These are phyloP conservation scores for Galeopsomyia nigrocyanea DNA, from an alignment of 2,888 invertebrate genomes.

Conservation along the genomic window DNA sequence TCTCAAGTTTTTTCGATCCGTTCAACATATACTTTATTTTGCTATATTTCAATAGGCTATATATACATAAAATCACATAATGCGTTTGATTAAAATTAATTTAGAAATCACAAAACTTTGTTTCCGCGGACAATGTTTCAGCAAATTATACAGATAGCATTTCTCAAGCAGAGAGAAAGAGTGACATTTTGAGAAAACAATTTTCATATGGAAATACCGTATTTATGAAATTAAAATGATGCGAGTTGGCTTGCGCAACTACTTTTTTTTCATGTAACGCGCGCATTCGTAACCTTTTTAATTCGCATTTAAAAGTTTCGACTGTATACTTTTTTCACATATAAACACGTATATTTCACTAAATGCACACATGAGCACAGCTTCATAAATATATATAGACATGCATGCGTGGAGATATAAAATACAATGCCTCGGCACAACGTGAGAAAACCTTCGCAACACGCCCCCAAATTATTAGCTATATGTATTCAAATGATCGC, in stretches of 20 bases:
- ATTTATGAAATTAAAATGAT: conserved; percentile 30
- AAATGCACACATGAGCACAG: background rate
- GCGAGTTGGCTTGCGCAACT: background rate
- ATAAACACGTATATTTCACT: background rate
- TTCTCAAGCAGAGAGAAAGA: background rate
- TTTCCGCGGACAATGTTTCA: too few species aligned
- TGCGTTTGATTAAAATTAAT: too few species aligned
- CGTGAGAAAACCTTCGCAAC: conserved; percentile 48
- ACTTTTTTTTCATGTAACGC: conserved; percentile 19
- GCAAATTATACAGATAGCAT: too few species aligned
- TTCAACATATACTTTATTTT: too few species aligned
- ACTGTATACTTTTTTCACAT: background rate
- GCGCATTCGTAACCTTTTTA: conserved; percentile 22
- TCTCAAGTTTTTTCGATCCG: too few species aligned
- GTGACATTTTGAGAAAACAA: conserved; percentile 2
- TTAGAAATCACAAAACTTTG: too few species aligned
- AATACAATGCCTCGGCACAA: conserved; percentile 38
- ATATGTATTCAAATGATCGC: conserved; percentile 58
- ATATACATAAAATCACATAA: too few species aligned
- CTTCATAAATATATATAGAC: background rate
- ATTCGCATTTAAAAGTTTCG: background rate
- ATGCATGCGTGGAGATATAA: conserved; percentile 26
- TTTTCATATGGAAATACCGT: conserved; percentile 18
- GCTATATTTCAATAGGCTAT: too few species aligned
- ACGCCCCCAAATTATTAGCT: conserved; percentile 55